Evolutionary conservation across 2,888 invertebrate species (phyloP), one percentile per base, ranked within the genome.

Genomic region (Erebia ligea): DNA sequence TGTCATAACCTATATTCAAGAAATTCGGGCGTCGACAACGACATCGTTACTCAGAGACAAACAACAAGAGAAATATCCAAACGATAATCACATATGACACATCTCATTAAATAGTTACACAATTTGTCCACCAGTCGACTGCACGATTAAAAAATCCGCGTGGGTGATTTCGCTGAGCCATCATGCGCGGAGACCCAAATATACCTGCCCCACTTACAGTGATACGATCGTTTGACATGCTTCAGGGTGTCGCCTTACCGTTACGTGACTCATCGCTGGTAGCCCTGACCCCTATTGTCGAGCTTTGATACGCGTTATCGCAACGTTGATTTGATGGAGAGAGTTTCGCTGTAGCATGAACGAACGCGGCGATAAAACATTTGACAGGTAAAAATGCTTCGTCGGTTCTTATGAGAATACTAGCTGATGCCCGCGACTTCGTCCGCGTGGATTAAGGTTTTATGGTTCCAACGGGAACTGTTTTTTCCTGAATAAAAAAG

Each of bases 171-270:
- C 9, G 34, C 50, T 21, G 58, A 58, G 50, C 50, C 69, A 21
- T 15, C 48, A 19, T 59, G 64, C 9, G 50, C 4, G 34, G 17
- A 13, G 68, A 45, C n/a, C 50, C 58, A 65, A 69, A 69, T 69
- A 65, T 48, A 66, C 59, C 25, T 59, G 69, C 8, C 69, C 69
- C 40, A 69, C 42, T 69, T 66, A 45, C 65, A 59, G 54, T 61
- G 69, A 69, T 42, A 65, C 56, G 15, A 63, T 42, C 65, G 25
- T 2, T 61, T 65, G 58, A 58, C 64, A 59, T 58, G 25, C 21
- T 64, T 58, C 21, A 21, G 21, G n/a, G 45, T 50, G 9, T 15
- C 64, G 8, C 25, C 54, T 25, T 64, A 50, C 2, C 25, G 40
- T 25, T 64, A 50, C 2, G 17, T 54, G 54, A 65, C 17, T 57